Evolutionary conservation across 2,888 invertebrate species (phyloP), one percentile per base, ranked within the genome.

Genomic region (Spodoptera picta): DNA sequence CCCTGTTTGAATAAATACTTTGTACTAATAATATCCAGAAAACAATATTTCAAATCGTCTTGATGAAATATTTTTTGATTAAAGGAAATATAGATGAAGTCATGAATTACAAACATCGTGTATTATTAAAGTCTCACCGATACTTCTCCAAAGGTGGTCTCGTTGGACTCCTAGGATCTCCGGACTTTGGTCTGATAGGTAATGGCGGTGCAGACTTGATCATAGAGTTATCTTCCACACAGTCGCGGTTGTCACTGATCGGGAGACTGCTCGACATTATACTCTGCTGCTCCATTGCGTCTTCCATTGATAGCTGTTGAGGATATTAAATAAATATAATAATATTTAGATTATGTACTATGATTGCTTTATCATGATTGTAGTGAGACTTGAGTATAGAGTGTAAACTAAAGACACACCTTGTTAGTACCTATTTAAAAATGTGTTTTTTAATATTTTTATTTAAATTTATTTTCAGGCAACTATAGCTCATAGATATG

Each of bases 91-190:
- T 24, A 19, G 4, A 19, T 19, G 11, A 6, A 23, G 19, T 19
- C 2, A 11, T 12, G 11, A 10, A 3, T 5, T 19, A 12, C 4
- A 24, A 24, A 19, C 19, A 19, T 19, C 0, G 6, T 42, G 36
- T 46, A 23, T 23, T 24, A 23, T n/a, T 1, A 7, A n/a, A 2
- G 2, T 24, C 1, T 74, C 67, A 90, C 91, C 92, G 84, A 54
- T 92, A 92, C 59, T 89, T 90, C 0, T 92, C 92, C 0, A 85
- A 61, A 0, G 86, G 81, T 0, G 87, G 87, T 54, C 88, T 73
- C 0, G 93, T 91, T 2, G 93, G 94, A 65, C 93, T 93, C 46
- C 94, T 75, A 0, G 93, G 94, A 75, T 92, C 94, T 0, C 93
- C 92, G 1, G 93, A 93, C 74, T 89, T 89, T 5, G 93, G 94